Conservation (phyloP, 2,113 vertebrate species). For the Epinephelus cyanopodus region DNA sequence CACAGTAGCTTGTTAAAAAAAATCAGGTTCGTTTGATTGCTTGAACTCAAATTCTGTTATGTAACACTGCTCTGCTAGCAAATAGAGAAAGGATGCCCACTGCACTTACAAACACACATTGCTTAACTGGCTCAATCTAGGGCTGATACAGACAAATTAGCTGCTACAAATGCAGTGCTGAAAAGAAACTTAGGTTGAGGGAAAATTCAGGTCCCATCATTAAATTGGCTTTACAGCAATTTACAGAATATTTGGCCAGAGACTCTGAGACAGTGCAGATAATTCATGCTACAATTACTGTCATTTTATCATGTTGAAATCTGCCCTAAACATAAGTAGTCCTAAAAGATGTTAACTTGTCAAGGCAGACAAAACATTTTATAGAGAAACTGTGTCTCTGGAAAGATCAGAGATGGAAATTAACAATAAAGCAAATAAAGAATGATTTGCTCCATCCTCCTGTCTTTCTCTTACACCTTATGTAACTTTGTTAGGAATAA, state of each 20-base stretch:
- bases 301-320: background rate
- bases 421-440: background rate
- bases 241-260: background rate
- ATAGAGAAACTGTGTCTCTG: background rate
- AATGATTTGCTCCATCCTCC: background rate
- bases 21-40: background rate
- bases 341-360: background rate
- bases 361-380: background rate
- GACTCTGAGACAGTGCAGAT: background rate
- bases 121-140: constrained; percentile 11
- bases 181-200: constrained; percentile 14
- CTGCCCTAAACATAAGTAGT: background rate
- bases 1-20: background rate
- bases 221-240: background rate
- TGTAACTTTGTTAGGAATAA: constrained; percentile 3
- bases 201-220: background rate
- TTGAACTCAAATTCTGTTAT: constrained; percentile 4
- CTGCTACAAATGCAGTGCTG: background rate
- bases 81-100: background rate
- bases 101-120: constrained; percentile 3
- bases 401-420: background rate
- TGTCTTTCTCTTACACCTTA: background rate
- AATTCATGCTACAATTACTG: background rate
- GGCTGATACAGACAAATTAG: background rate
- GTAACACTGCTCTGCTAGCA: constrained; percentile 5